These are phyloP conservation scores for Folsomia manolachei DNA, from an alignment of 2,888 invertebrate species.

Conservation along the genomic window DNA sequence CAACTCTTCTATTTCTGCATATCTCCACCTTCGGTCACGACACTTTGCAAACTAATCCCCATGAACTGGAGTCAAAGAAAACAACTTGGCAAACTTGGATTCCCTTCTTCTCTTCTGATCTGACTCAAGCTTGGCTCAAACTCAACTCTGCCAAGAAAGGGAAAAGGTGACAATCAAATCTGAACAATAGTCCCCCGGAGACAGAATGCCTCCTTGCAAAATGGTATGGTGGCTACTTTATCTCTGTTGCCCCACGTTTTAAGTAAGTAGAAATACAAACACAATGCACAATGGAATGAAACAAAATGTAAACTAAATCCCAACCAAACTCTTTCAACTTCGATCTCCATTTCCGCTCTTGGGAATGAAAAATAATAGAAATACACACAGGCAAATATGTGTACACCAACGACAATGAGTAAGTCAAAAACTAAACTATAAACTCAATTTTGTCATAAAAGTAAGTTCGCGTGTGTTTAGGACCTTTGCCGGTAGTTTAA, in stretches of 20 bases:
- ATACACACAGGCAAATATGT: too few relatives aligned
- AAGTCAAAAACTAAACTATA: background rate
- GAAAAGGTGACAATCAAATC: background rate
- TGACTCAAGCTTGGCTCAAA: background rate
- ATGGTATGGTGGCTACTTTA: background rate
- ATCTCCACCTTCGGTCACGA: too few relatives aligned
- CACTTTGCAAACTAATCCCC: too few relatives aligned
- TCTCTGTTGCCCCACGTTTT: background rate
- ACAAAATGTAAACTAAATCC: background rate
- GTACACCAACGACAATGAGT: background rate
- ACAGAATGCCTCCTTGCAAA: background rate
- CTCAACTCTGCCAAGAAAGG: background rate
- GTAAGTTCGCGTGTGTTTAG: background rate
- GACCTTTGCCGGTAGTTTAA: too few relatives aligned
- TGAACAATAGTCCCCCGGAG: background rate
- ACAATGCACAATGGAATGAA: background rate
- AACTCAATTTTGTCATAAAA: background rate
- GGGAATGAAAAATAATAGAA: too few relatives aligned
- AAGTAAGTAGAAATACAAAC: background rate
- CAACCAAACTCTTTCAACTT: background rate
- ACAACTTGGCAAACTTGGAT: background rate
- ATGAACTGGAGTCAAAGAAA: background rate
- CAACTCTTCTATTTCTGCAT: background rate
- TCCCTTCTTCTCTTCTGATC: background rate
- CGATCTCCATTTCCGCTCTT: background rate